A percentile compares a stretch with the other conserved stretches of the same genome.
Evolutionary conservation across 2,888 invertebrate genomes (phyloP).

Genomic region (Ferrisia virgata): DNA sequence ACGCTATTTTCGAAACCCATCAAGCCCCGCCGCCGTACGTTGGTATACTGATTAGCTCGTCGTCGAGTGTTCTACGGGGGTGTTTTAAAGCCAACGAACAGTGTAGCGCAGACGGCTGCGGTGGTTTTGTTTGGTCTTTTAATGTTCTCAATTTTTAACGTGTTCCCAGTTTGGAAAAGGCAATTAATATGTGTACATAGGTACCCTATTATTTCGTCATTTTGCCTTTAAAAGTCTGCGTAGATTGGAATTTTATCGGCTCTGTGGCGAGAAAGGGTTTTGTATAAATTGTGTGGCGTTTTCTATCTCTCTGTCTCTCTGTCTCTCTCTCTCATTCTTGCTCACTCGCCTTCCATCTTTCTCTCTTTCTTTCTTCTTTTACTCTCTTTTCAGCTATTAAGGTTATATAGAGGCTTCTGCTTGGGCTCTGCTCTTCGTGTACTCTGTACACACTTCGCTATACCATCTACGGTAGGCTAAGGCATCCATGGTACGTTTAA

Average conservation of each 20-base stretch:
- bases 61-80: background rate
- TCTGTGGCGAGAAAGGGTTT: background rate
- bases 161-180: background rate
- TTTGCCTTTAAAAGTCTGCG: background rate
- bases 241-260: background rate
- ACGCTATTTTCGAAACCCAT: background rate
- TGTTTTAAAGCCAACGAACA: background rate
- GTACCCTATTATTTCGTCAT: background rate
- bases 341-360: too few species aligned
- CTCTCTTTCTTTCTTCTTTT: background rate
- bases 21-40: background rate
- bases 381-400: background rate
- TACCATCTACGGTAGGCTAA: too few species aligned
- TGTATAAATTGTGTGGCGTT: background rate
- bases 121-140: background rate
- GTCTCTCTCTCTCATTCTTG: background rate
- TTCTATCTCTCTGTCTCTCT: background rate
- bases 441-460: too few species aligned
- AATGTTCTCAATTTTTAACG: conserved; percentile 2
- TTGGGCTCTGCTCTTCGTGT: background rate
- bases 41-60: background rate
- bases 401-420: background rate
- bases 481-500: too few species aligned
- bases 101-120: background rate
- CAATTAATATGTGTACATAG: background rate